A percentile compares a stretch with the other conserved stretches of the same genome.
phyloP scores from a whole-genome alignment of 2,888 invertebrate genomes.

The Micoletzkya japonica region DNA sequence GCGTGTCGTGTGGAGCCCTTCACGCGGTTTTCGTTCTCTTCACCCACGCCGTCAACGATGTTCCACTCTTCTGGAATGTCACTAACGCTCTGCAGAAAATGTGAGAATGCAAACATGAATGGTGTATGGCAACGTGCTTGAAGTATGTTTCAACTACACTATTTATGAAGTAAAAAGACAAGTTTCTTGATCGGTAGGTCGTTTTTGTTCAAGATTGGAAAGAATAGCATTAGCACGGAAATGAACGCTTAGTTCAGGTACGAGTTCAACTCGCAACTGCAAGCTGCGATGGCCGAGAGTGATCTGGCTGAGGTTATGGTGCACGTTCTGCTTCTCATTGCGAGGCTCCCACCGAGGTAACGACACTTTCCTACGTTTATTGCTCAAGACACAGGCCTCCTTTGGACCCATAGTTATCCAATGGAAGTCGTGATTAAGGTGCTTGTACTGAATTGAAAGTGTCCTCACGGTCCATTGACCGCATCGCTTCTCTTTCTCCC shows the following conservation, averaged over 20 bases:
- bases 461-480: too few species aligned
- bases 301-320: constrained; percentile 53
- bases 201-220: neutral
- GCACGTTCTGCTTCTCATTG: constrained; percentile 35
- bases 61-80: constrained; percentile 54
- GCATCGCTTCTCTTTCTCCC: too few species aligned
- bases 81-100: constrained; percentile 54
- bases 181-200: neutral
- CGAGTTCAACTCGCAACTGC: constrained; percentile 51
- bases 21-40: constrained; percentile 44
- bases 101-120: neutral
- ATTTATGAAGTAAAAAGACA: neutral
- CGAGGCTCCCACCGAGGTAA: constrained; percentile 29
- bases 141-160: neutral
- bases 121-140: neutral
- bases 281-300: constrained; percentile 53
- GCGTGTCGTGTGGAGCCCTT: constrained; percentile 48
- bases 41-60: constrained; percentile 48
- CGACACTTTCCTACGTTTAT: neutral
- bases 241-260: constrained; percentile 14
- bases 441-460: too few species aligned
- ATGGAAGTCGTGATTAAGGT: too few species aligned
- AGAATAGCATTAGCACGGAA: neutral
- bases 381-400: too few species aligned
- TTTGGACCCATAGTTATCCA: too few species aligned